Evolutionary conservation across 2,888 invertebrate genomes (phyloP).

Genomic region (Selenia dentaria): DNA sequence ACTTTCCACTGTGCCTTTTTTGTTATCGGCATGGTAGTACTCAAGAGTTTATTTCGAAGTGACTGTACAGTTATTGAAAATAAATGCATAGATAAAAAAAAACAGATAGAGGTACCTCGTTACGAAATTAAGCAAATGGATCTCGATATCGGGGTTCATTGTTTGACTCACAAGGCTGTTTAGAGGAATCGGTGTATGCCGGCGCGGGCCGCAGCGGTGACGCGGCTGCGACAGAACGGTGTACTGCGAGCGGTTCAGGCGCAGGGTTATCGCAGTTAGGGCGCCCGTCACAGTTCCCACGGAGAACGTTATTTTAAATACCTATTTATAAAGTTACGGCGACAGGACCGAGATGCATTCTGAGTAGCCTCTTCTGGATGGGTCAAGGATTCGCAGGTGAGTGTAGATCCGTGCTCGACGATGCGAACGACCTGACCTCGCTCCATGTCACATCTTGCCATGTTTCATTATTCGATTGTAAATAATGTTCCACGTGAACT

Average conservation of each 20-base stretch:
- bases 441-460: constrained; percentile 61
- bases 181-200: constrained; percentile 14
- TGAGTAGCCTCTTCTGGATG: constrained; percentile 83
- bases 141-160: constrained; percentile 73
- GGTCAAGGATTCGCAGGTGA: constrained; percentile 81
- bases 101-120: constrained; percentile 62
- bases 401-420: constrained; percentile 73
- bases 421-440: constrained; percentile 74
- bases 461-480: constrained; percentile 66
- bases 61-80: constrained; percentile 65
- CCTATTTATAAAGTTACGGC: constrained; percentile 75
- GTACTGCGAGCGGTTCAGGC: constrained; percentile 53
- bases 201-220: constrained; percentile 11
- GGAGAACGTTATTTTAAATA: constrained; percentile 81
- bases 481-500: constrained; percentile 31
- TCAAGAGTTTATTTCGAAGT: constrained; percentile 61
- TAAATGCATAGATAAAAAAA: constrained; percentile 72
- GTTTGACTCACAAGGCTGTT: constrained; percentile 61
- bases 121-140: constrained; percentile 78
- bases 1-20: constrained; percentile 37
- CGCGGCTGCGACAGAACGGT: constrained; percentile 31
- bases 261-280: constrained; percentile 64
- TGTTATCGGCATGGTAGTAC: constrained; percentile 42
- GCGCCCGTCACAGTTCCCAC: constrained; percentile 80
- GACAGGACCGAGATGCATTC: constrained; percentile 78